Evolutionary conservation across 2,888 invertebrate genomes (phyloP), one percentile per base, ranked within the genome.

Genomic region (Frankliniella fusca): DNA sequence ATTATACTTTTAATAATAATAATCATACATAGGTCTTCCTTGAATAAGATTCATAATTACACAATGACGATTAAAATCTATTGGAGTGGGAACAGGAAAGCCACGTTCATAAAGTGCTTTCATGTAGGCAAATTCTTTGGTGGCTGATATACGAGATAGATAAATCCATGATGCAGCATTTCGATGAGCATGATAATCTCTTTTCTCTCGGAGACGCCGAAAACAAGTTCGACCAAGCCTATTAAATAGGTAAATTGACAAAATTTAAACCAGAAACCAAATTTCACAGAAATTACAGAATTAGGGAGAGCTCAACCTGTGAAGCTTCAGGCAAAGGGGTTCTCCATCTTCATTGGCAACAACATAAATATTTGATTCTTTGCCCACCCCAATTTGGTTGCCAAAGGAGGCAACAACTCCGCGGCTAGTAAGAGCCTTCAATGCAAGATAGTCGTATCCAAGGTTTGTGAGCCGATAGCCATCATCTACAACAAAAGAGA

Each of bases 351-450:
- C 92, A 89, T 96, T 92, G 3, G 93, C 94, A 0, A 97, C 97
- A 80, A 94, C 92, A 87, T 97, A 99, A 85, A 99, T 96, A 87
- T 98, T 98, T 0, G 99, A 99, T 88, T 99, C 99, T 88, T 99
- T 99, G 80, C 99, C 99, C 61, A 98, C 96, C 65, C 99, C 99
- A 86, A 99, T 99, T 90, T 99, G 98, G 88, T 97, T 98, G 20
- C 99, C 99, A 87, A 99, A 97, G 0, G 95, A 95, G 70, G 92
- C 89, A 27, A 98, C 91, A 1, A 94, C 91, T 83, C 93, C 93
- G 54, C 95, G 92, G 83, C 94, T 92, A 0, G 95, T 92, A 18
- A 98, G 89, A 0, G 95, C 94, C 88, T 97, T 97, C 18, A 99
- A 89, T 0, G 99, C 97, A 84, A 99, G 90, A 88, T 97, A 99